Conservation (phyloP, 1,140 invertebrate species). For the Choristoneura fumiferana region DNA sequence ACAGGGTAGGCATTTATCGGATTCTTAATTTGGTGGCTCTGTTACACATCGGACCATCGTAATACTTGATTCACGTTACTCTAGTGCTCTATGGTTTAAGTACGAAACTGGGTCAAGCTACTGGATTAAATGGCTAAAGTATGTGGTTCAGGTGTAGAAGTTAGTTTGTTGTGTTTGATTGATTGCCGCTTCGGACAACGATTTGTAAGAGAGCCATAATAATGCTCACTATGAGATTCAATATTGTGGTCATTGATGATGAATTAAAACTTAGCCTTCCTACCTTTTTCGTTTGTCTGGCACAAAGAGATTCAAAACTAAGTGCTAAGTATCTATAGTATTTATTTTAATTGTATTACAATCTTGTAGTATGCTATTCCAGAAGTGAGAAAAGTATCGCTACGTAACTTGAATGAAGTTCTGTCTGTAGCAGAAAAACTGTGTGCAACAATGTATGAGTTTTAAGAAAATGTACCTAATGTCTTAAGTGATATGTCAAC, state of each 20-base stretch:
- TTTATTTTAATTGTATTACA: not conserved
- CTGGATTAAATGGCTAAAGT: not conserved
- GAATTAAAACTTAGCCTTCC: not conserved
- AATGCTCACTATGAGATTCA: too few relatives aligned
- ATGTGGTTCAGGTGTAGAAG: not conserved
- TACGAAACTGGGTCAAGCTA: not conserved
- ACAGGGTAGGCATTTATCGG: conserved; percentile 5
- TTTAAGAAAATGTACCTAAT: conserved; percentile 8
- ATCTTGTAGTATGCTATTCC: not conserved
- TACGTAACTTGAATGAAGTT: not conserved
- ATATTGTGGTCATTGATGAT: not conserved
- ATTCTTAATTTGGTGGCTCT: not conserved
- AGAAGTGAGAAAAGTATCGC: not conserved
- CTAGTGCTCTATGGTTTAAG: too few relatives aligned
- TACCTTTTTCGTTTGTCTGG: not conserved
- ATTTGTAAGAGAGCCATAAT: too few relatives aligned
- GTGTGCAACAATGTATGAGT: conserved; percentile 9
- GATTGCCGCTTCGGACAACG: too few relatives aligned
- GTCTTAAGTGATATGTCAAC: conserved; percentile 12
- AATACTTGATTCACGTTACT: not conserved
- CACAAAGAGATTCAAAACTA: not conserved
- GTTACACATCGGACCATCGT: not conserved
- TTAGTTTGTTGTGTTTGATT: too few relatives aligned
- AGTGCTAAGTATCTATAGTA: not conserved
- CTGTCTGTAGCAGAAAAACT: conserved; percentile 18